A percentile compares a stretch with the other conserved stretches of the same genome.
Evolutionary conservation across 2,888 invertebrate species (phyloP).

Genomic region (Hydriomena furcata): DNA sequence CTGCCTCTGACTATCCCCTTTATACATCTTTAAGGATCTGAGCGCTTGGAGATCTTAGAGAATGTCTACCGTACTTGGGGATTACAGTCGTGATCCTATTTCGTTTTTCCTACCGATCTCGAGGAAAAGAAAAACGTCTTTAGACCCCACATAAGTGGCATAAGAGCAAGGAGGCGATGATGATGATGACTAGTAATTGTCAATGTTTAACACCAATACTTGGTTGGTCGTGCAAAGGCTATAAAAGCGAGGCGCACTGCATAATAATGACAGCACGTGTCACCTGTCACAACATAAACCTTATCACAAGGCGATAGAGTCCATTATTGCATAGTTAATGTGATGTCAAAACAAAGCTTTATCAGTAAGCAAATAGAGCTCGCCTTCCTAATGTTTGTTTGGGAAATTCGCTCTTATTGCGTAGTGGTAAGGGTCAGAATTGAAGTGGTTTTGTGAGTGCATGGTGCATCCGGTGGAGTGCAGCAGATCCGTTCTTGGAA

Average conservation of each 20-base stretch:
- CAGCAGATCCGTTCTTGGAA: conserved; percentile 19
- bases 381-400: conserved; percentile 1
- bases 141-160: too few species aligned
- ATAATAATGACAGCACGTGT: conserved; percentile 45
- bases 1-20: too few species aligned
- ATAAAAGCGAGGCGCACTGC: conserved; percentile 31
- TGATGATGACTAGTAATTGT: too few species aligned
- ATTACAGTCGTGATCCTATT: too few species aligned
- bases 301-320: conserved; percentile 7
- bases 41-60: too few species aligned
- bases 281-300: conserved; percentile 4
- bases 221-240: conserved; percentile 19
- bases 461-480: conserved; percentile 13
- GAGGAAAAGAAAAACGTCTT: too few species aligned
- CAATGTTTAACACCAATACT: conserved; percentile 21
- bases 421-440: conserved; percentile 1
- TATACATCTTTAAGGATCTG: too few species aligned
- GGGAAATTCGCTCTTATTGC: background rate
- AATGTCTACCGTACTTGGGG: too few species aligned
- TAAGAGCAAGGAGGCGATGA: too few species aligned
- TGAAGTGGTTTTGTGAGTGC: background rate
- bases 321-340: background rate
- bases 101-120: too few species aligned
- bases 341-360: conserved; percentile 17
- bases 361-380: conserved; percentile 12